Percentiles rank a stretch among this genome's conserved stretches.
These are phyloP conservation scores for Diarsia mendica DNA, from an alignment of 2,888 invertebrate species.

Conservation along the genomic window DNA sequence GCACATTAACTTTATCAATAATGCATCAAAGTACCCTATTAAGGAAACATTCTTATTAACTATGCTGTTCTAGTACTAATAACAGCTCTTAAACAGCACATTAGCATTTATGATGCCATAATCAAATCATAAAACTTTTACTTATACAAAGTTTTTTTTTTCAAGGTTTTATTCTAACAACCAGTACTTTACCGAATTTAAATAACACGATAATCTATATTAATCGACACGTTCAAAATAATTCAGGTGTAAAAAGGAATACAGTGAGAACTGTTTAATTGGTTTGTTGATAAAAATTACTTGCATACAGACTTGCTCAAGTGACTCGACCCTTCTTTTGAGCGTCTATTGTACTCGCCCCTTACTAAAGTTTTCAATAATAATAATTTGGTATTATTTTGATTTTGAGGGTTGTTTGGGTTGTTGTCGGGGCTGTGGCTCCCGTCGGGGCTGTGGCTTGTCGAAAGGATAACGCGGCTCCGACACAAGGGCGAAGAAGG, in stretches of 20 bases:
- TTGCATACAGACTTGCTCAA: constrained; percentile 35
- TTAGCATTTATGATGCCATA: constrained; percentile 30
- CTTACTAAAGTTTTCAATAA: constrained; percentile 39
- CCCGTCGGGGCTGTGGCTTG: no score
- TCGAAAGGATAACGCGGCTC: no score
- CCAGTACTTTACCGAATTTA: neutral
- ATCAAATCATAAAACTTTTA: constrained; percentile 28
- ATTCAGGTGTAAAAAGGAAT: constrained; percentile 24
- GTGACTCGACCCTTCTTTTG: constrained; percentile 48
- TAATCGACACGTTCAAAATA: constrained; percentile 5
- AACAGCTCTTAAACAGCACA: constrained; percentile 22
- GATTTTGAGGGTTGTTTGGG: constrained; percentile 31
- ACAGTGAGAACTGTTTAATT: constrained; percentile 23
- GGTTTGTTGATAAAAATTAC: constrained; percentile 20
- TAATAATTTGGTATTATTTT: constrained; percentile 40
- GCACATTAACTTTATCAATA: constrained; percentile 55
- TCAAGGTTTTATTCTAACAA: constrained; percentile 18
- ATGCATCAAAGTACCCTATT: constrained; percentile 50
- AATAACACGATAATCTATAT: neutral
- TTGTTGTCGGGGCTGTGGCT: no score
- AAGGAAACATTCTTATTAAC: constrained; percentile 32
- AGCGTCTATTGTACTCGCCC: constrained; percentile 45
- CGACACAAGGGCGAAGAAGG: no score
- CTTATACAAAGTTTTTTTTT: constrained; percentile 10
- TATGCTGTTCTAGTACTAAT: constrained; percentile 24